These are phyloP conservation scores for Hirtodrosophila trivittata DNA, from an alignment of 2,888 invertebrate genomes.

Conservation along the genomic window DNA sequence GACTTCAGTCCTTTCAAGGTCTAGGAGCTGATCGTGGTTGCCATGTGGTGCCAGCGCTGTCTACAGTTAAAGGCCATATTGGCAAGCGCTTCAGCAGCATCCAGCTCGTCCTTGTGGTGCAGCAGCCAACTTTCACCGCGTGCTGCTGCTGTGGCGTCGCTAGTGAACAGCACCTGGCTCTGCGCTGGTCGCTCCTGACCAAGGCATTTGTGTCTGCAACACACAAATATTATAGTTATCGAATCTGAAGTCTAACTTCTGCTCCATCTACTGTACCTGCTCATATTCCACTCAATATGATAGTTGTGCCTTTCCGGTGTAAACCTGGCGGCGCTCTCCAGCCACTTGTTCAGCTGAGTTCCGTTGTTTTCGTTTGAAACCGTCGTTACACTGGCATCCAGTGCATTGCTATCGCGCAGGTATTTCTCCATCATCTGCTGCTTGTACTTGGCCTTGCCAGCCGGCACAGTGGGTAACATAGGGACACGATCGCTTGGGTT, in stretches of 20 bases:
- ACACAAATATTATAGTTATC: not conserved
- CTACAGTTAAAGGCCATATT: constrained; percentile 86
- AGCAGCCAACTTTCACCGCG: constrained; percentile 66
- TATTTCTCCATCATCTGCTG: constrained; percentile 87
- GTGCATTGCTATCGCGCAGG: constrained; percentile 82
- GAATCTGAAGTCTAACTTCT: too few species aligned
- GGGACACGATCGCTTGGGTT: constrained; percentile 42
- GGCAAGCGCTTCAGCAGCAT: constrained; percentile 90
- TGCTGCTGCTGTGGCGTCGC: constrained; percentile 48
- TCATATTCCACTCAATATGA: constrained; percentile 87
- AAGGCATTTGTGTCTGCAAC: constrained; percentile 70
- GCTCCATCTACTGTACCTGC: constrained; percentile 60
- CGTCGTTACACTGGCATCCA: constrained; percentile 5
- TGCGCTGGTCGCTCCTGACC: constrained; percentile 52
- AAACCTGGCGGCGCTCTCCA: constrained; percentile 90
- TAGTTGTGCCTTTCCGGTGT: constrained; percentile 89
- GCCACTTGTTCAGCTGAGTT: constrained; percentile 89
- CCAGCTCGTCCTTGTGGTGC: constrained; percentile 89
- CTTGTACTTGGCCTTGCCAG: constrained; percentile 85
- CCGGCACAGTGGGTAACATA: constrained; percentile 46
- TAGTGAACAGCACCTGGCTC: constrained; percentile 54
- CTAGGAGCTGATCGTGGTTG: constrained; percentile 73
- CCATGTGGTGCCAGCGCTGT: constrained; percentile 77
- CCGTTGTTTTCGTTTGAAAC: constrained; percentile 61
- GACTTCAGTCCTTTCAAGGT: constrained; percentile 23